phyloP scores from a whole-genome alignment of 2,113 vertebrate species.

The Chloropsis hardwickii region DNA sequence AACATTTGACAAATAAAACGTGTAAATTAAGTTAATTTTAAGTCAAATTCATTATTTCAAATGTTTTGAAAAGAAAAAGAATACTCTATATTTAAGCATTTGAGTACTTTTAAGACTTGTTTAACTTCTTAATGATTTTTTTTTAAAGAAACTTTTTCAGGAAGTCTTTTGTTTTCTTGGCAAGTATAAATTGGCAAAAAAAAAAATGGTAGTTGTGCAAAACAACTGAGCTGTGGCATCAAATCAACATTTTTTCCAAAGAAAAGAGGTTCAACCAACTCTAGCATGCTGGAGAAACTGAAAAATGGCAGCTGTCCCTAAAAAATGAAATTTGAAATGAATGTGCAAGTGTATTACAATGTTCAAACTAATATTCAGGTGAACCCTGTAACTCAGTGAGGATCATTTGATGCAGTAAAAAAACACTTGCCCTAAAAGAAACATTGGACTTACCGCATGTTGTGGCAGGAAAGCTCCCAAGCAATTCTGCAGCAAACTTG shows the following conservation, averaged over 20 bases:
- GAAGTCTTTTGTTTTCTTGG: background rate
- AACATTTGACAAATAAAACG: background rate
- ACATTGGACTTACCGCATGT: background rate
- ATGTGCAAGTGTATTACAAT: background rate
- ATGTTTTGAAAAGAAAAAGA: background rate
- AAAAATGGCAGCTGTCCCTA: background rate
- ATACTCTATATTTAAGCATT: background rate
- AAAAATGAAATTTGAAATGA: background rate
- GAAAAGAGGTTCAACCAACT: background rate
- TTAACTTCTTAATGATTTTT: background rate
- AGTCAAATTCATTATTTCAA: background rate
- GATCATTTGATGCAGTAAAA: background rate
- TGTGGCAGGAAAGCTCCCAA: background rate
- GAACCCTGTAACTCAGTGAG: background rate
- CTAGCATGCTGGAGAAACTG: background rate
- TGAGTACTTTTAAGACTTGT: background rate
- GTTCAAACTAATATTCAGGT: background rate
- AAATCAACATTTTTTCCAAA: background rate
- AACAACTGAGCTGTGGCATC: background rate
- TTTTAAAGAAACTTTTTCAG: background rate
- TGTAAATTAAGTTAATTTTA: background rate
- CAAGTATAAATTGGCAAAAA: background rate
- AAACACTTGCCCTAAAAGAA: background rate
- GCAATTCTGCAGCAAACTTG: background rate
- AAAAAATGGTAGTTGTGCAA: background rate